These are phyloP conservation scores for Falco peregrinus DNA, from an alignment of 2,797 vertebrate species.

Conservation along the genomic window DNA sequence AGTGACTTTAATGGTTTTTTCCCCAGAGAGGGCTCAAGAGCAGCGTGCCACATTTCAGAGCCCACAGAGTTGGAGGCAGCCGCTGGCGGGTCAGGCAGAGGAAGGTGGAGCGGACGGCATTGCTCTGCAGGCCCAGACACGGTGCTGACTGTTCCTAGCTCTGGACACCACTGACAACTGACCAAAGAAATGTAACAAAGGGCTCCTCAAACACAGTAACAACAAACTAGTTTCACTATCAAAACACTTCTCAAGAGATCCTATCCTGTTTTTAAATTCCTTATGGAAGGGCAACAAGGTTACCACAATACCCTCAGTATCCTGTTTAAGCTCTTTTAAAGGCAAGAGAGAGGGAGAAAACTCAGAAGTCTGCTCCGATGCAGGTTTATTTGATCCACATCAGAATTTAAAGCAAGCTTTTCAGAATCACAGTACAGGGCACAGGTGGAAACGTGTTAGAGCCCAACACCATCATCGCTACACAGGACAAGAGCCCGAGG, in stretches of 20 bases:
- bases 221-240: neutral
- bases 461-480: fast-evolving
- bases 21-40: neutral
- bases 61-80: neutral
- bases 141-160: neutral
- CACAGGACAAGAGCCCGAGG: neutral
- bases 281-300: neutral
- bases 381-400: neutral
- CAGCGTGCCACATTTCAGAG: neutral
- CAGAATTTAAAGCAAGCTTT: neutral
- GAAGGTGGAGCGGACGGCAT: neutral
- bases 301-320: neutral
- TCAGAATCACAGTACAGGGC: neutral
- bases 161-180: neutral
- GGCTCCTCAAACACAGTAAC: neutral
- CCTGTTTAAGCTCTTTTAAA: neutral
- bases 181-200: neutral
- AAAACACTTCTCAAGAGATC: neutral
- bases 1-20: neutral
- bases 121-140: neutral
- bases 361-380: neutral
- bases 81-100: neutral
- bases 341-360: neutral
- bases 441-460: neutral
- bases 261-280: neutral